Percentiles rank a stretch among this genome's conserved stretches.
These are phyloP conservation scores for Chaetogeoica ovagalla DNA, from an alignment of 2,888 invertebrate species.

Conservation along the genomic window DNA sequence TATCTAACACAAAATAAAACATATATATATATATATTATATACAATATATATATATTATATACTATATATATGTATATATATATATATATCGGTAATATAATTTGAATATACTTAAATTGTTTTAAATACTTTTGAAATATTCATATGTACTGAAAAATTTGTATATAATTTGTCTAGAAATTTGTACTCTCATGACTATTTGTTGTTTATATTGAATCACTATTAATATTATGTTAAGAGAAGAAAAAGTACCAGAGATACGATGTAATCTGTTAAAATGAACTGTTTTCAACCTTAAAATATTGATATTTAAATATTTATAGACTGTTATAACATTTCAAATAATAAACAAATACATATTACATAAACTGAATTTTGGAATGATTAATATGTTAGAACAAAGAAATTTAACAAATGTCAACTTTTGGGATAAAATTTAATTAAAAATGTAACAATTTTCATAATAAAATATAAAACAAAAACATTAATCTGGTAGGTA, in stretches of 20 bases:
- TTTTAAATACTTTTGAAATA: constrained; percentile 26
- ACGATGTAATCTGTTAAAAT: constrained; percentile 13
- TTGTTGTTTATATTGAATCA: constrained; percentile 12
- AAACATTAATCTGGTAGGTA: constrained; percentile 49
- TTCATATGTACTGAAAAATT: constrained; percentile 24
- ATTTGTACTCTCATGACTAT: constrained; percentile 44
- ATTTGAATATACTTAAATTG: constrained; percentile 30
- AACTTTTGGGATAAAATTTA: constrained; percentile 50
- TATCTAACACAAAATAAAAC: constrained; percentile 47
- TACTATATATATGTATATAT: constrained; percentile 29
- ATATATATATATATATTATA: constrained; percentile 43
- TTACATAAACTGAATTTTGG: constrained; percentile 45
- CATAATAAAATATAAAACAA: constrained; percentile 51
- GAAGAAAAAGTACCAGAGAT: constrained; percentile 5
- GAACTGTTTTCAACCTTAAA: constrained; percentile 15
- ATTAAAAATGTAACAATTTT: constrained; percentile 39
- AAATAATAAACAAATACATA: constrained; percentile 28
- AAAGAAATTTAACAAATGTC: constrained; percentile 48
- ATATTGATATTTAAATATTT: constrained; percentile 7
- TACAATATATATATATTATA: constrained; percentile 30
- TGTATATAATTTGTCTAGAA: constrained; percentile 35
- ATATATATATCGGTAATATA: constrained; percentile 33
- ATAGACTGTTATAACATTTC: constrained; percentile 15
- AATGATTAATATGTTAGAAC: constrained; percentile 51
- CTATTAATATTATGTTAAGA: background rate